A percentile compares a stretch with the other conserved stretches of the same genome.
Evolutionary conservation across 2,797 vertebrate species (phyloP).

Genomic region (Brachyalestes nurse): DNA sequence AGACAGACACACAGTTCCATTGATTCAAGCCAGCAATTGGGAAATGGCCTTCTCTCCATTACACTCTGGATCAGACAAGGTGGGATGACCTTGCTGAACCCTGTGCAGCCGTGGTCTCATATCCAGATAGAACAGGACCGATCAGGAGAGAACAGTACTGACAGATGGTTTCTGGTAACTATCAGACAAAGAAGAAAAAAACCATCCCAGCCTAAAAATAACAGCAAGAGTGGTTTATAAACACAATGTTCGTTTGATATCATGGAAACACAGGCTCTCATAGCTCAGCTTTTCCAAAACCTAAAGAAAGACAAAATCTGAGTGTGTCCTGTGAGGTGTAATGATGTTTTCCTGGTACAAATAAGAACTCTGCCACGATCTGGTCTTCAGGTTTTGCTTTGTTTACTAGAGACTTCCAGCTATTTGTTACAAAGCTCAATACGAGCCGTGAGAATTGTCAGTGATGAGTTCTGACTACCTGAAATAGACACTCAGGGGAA

Average conservation of each 20-base stretch:
- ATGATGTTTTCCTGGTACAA: background rate
- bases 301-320: background rate
- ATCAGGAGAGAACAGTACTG: conserved; percentile 5
- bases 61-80: conserved; percentile 13
- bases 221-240: background rate
- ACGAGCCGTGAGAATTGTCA: no score
- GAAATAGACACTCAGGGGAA: no score
- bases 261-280: background rate
- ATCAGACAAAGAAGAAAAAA: background rate
- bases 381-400: background rate
- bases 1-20: conserved; percentile 4
- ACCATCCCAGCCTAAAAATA: conserved; percentile 5
- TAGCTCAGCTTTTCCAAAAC: background rate
- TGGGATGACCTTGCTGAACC: conserved; percentile 4
- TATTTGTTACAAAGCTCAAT: no score
- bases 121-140: background rate
- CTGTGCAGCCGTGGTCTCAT: background rate
- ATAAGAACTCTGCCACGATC: background rate
- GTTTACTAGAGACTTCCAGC: background rate
- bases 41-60: background rate
- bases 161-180: conserved; percentile 26
- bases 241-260: background rate
- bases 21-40: background rate
- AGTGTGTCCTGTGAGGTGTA: background rate
- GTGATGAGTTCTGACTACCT: no score